Evolutionary conservation across 53 echinoderm and acorn worm species (phyloP), one percentile per base, ranked within the genome.

Genomic region (Apostichopus leukothele): DNA sequence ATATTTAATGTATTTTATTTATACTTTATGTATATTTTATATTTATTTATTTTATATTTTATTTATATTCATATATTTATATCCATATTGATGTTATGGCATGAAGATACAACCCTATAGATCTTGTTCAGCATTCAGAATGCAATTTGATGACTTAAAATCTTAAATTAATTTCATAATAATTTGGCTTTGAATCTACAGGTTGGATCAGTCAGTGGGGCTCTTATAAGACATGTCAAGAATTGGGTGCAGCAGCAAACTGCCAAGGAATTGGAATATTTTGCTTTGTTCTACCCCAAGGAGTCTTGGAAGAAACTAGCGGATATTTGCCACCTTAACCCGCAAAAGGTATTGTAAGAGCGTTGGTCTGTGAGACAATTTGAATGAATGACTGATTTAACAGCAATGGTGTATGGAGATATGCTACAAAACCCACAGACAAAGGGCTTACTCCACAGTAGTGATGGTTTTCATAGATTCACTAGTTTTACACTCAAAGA

Each of bases 181-280:
- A 39, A 39, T 39, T 39, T 39, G 39, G 39, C 39, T 39, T 39
- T 39, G 3, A 39, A 39, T 39, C 8, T 21, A 8, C 52, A 96
- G 96, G 84, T 89, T 75, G 98, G 98, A 19, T 97, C 98, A 61
- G 91, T 97, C 68, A 97, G 98, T 86, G 98, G 98, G 12, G 95
- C 98, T 9, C 75, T 97, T 22, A 78, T 91, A 27, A 90, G 94
- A 4, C 98, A 94, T 71, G 75, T 97, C 80, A 90, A 88, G 51
- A 79, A 74, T 16, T 97, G 98, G 98, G 98, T 93, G 13, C 86
- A 89, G 10, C 90, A 89, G 61, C 91, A 96, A 23, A 61, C 94
- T 1, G 73, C 86, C 5, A 55, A 76, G 12, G 86, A 97, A 57
- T 91, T 97, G 66, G 94, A 97, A 89, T 97, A 94, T 93, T 97